Evolutionary conservation across 64 coral and sea anemone genomes (phyloP).

Genomic region (Exaiptasia diaphana): DNA sequence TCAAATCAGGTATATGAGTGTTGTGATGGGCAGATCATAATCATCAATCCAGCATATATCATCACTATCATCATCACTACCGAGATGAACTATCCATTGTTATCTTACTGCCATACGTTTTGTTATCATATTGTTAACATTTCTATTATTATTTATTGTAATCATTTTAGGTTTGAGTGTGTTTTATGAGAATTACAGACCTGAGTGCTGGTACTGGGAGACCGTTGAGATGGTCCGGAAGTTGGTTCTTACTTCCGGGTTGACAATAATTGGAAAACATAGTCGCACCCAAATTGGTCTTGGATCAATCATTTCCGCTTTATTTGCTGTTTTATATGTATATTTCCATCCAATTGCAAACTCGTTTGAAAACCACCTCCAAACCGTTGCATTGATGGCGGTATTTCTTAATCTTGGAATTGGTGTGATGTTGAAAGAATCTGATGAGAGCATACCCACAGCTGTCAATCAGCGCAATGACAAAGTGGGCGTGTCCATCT

Average conservation of each 20-base stretch:
- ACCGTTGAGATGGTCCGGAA: conserved; percentile 53
- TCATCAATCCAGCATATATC: no score
- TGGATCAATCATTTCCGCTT: conserved; percentile 46
- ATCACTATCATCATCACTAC: no score
- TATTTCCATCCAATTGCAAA: conserved; percentile 55
- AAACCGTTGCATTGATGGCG: conserved; percentile 53
- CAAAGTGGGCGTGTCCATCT: neutral
- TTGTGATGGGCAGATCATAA: no score
- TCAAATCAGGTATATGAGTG: no score
- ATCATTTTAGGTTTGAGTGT: no score
- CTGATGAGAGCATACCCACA: neutral
- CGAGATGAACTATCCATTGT: no score
- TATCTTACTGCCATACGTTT: no score
- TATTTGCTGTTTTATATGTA: conserved; percentile 56
- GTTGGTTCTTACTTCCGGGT: conserved; percentile 51
- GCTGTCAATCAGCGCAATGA: neutral
- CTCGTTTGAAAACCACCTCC: conserved; percentile 61
- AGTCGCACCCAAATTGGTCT: conserved; percentile 72
- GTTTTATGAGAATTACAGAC: conserved; percentile 71
- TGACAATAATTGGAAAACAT: conserved; percentile 60
- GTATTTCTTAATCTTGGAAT: conserved; percentile 74
- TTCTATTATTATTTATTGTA: no score
- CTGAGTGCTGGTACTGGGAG: conserved; percentile 77
- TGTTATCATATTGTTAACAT: no score
- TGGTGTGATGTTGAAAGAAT: conserved; percentile 55